Evolutionary conservation across 2,113 vertebrate species (phyloP), one percentile per base, ranked within the genome.

Genomic region (Chunga burmeisteri): DNA sequence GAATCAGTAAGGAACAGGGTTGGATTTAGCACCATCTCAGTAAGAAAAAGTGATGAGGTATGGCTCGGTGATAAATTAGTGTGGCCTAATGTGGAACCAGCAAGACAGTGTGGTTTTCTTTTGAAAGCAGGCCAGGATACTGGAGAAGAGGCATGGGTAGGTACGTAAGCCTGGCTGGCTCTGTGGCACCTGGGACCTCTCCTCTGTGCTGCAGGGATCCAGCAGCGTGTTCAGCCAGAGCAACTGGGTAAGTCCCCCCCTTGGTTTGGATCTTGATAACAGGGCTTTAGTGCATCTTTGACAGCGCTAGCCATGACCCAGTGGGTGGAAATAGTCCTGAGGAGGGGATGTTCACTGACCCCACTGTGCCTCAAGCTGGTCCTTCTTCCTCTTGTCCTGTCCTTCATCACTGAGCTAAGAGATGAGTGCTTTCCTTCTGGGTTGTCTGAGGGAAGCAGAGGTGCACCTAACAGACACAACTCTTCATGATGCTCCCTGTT

Each of bases 221-320:
- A 67, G 52, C 47, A 86, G 25, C 1, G 1, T 38, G 15, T 67
- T 68, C 46, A 83, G 67, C 10, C 40, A 73, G 38, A 66, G 13
- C 9, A 44, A 13, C 11, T 26, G 36, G 5, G 2, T 36, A 62
- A 46, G 13, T 80, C 27, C 13, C 38, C 6, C 15, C 9, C 44
- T 46, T 42, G 27, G 4, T 34, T 49, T 78, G 59, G 38, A 20
- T 58, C 17, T 70, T 70, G 8, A 11, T 3, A 58, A 22, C 17
- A 55, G 8, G 36, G 11, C 34, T 84, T 47, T 86, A 22, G 25
- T 40, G 6, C 10, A 11, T 46, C 46, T 80, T 38, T 70, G 72
- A 40, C 32, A 47, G n/a, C 1, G 0, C 10, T 36, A 68, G 9
- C 16, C 6, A 3, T 34, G 23, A 23, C 13, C 18, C 4, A 26